These are phyloP conservation scores for Ictalurus punctatus DNA, from an alignment of 2,113 vertebrate species.

Conservation along the genomic window DNA sequence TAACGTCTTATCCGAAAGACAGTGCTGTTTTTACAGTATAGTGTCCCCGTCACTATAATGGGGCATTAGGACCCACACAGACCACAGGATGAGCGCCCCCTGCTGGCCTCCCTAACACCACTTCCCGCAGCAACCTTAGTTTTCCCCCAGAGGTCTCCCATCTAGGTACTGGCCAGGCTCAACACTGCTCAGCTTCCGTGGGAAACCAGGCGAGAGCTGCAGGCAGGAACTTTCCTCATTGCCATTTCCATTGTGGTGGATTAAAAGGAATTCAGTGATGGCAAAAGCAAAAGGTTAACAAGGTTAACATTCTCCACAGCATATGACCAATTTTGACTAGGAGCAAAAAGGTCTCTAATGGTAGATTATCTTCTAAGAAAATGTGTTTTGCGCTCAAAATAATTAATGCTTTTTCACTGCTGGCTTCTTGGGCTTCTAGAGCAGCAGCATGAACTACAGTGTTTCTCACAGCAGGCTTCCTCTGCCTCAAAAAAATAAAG, in stretches of 20 bases:
- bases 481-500: slow-evolving; percentile 71
- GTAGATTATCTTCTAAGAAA: slow-evolving; percentile 79
- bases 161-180: too few species aligned
- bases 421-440: slow-evolving; percentile 77
- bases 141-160: too few species aligned
- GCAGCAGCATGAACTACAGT: slow-evolving; percentile 77
- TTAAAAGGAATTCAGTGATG: slow-evolving; percentile 73
- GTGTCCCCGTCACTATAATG: too few species aligned
- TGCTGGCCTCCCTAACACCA: too few species aligned
- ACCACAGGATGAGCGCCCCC: too few species aligned
- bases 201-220: too few species aligned
- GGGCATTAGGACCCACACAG: too few species aligned
- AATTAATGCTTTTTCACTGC: slow-evolving; percentile 78
- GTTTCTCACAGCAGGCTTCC: slow-evolving; percentile 80
- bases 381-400: slow-evolving; percentile 81
- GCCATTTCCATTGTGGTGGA: slow-evolving; percentile 70
- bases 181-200: too few species aligned
- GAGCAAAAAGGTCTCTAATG: slow-evolving; percentile 77
- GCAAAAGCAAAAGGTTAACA: slow-evolving; percentile 68
- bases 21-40: too few species aligned
- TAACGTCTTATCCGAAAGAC: too few species aligned
- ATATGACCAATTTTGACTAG: slow-evolving; percentile 80
- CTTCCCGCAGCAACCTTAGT: too few species aligned
- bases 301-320: slow-evolving; percentile 79
- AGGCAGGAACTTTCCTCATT: too few species aligned